Conservation (phyloP, 1,140 invertebrate genomes). For the Scaptomyza graminum region DNA sequence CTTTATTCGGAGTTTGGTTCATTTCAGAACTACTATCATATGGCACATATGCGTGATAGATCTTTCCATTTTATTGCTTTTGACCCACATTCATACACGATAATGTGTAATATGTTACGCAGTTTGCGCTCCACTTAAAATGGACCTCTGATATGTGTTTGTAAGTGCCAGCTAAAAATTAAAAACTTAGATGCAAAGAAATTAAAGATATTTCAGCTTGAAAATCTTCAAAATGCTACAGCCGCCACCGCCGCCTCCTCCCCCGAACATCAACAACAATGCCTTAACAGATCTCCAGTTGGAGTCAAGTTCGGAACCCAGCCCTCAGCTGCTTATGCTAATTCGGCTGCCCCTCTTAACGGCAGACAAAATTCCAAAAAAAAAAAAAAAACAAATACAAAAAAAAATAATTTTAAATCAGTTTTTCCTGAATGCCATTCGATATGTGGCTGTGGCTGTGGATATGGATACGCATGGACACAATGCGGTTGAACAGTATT, state of each 20-base stretch:
- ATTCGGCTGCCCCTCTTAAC: slow-evolving; percentile 42
- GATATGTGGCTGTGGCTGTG: slow-evolving; percentile 50
- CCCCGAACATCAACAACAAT: slow-evolving; percentile 27
- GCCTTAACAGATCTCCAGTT: slow-evolving; percentile 18
- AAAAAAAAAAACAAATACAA: slow-evolving; percentile 4
- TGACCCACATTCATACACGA: slow-evolving; percentile 28
- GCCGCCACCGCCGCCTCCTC: slow-evolving; percentile 1
- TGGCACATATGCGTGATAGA: slow-evolving; percentile 16
- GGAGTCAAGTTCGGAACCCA: slow-evolving; percentile 9
- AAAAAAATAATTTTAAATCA: slow-evolving; percentile 20
- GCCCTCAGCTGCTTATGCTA: slow-evolving; percentile 73
- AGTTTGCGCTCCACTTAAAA: slow-evolving; percentile 23
- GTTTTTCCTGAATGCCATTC: slow-evolving; percentile 59
- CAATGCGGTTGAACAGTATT: slow-evolving; percentile 73
- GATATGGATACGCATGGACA: slow-evolving; percentile 52
- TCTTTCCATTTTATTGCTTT: slow-evolving; percentile 7
- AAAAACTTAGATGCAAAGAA: slow-evolving; percentile 29
- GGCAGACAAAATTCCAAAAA: slow-evolving; percentile 36
- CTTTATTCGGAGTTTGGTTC: neutral
- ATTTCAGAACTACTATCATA: slow-evolving; percentile 11
- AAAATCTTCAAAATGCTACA: slow-evolving; percentile 31
- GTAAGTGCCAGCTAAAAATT: slow-evolving; percentile 2
- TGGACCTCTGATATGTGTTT: slow-evolving; percentile 2
- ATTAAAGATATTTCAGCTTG: slow-evolving; percentile 26
- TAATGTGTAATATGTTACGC: slow-evolving; percentile 20